Conservation (phyloP, 2,888 invertebrate species). For the Masnerella sp. region DNA sequence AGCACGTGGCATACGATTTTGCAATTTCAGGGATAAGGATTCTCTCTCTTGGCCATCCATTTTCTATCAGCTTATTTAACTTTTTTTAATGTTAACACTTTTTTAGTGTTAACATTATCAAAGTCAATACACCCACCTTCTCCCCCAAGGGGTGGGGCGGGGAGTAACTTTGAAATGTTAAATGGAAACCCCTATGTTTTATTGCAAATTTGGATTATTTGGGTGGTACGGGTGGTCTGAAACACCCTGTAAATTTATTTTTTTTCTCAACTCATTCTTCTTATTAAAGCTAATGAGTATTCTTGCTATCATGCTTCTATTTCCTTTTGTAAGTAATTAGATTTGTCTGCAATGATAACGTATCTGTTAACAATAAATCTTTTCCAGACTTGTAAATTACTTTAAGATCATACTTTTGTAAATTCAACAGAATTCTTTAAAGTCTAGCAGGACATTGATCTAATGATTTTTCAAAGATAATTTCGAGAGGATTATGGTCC, state of each 20-base stretch:
- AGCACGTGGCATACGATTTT: neutral
- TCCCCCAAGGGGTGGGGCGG: too few species aligned
- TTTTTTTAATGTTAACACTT: constrained; percentile 5
- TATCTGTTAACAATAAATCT: neutral
- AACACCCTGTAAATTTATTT: too few species aligned
- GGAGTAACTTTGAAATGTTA: too few species aligned
- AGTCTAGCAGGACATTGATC: neutral
- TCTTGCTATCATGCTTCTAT: neutral
- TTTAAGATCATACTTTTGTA: neutral
- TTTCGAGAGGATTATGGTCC: constrained; percentile 20
- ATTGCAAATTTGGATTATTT: too few species aligned
- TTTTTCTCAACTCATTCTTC: neutral
- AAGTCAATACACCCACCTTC: too few species aligned
- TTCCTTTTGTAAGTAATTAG: constrained; percentile 14
- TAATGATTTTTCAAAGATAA: constrained; percentile 3
- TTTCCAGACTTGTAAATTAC: neutral
- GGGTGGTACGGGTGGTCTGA: too few species aligned
- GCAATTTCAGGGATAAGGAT: neutral
- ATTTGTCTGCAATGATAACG: constrained; percentile 7
- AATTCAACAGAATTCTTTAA: neutral
- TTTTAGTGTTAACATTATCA: too few species aligned
- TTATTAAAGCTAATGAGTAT: constrained; percentile 2
- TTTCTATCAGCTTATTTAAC: constrained; percentile 1
- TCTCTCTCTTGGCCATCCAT: constrained; percentile 14
- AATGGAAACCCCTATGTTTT: too few species aligned